phyloP scores from a whole-genome alignment of 2,797 vertebrate genomes.

The Poecilia gillii region DNA sequence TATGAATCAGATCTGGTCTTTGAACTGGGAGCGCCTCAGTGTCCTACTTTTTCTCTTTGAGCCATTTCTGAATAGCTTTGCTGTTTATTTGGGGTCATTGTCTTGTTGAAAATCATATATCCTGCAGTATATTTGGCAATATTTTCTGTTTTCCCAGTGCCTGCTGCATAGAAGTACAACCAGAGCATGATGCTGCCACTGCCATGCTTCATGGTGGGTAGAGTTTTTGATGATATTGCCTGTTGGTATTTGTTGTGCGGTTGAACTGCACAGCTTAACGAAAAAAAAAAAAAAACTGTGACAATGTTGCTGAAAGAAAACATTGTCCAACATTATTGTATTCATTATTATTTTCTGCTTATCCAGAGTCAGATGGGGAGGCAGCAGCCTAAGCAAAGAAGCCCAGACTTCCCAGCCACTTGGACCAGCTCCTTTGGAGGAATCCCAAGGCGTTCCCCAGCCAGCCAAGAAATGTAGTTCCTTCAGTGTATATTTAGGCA shows the following conservation, averaged over 20 bases:
- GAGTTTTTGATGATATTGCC: not conserved
- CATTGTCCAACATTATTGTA: too few species aligned
- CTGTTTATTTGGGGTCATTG: not conserved
- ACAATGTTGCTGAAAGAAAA: not conserved
- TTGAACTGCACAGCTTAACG: not conserved
- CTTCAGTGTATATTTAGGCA: too few species aligned
- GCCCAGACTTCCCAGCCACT: too few species aligned
- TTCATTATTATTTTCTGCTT: too few species aligned
- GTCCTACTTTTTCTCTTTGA: not conserved
- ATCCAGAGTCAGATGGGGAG: too few species aligned
- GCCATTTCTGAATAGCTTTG: not conserved
- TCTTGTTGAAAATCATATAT: not conserved
- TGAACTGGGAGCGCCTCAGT: not conserved
- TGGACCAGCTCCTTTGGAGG: too few species aligned
- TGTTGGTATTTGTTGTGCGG: not conserved
- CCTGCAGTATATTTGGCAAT: not conserved
- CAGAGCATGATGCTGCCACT: not conserved
- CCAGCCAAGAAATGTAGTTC: too few species aligned
- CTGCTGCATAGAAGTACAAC: not conserved
- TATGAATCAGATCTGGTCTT: not conserved
- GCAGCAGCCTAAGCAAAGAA: too few species aligned
- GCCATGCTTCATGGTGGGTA: not conserved
- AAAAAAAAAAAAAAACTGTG: not conserved
- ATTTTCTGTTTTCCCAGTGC: not conserved
- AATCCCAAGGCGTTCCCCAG: too few species aligned